Percentiles rank a stretch among this genome's conserved stretches.
Conservation (phyloP, 2,888 invertebrate species). For the Eristalis pertinax region DNA sequence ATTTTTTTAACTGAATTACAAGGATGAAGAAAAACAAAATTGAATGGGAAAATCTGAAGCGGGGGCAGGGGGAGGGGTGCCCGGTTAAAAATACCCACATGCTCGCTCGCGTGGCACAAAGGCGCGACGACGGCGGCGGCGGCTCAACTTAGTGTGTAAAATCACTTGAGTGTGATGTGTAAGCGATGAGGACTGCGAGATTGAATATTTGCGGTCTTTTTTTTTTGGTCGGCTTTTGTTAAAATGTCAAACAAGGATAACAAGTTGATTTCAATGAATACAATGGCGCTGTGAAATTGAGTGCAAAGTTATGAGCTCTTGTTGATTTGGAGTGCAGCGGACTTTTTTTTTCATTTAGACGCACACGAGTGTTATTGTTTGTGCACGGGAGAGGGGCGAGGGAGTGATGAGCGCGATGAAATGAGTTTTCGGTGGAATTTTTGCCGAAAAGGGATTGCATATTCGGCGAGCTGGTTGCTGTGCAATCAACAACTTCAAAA, state of each 20-base stretch:
- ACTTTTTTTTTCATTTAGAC: background rate
- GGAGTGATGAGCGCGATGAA: background rate
- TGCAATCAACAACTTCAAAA: background rate
- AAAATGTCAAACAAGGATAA: background rate
- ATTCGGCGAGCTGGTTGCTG: background rate
- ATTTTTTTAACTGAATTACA: constrained; percentile 21
- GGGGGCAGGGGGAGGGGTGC: background rate
- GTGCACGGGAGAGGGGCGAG: background rate
- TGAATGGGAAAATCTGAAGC: background rate
- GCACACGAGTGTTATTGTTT: background rate
- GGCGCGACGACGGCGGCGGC: background rate
- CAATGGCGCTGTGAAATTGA: background rate
- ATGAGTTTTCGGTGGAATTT: background rate
- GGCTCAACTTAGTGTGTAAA: background rate
- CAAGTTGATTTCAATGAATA: background rate
- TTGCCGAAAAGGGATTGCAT: background rate
- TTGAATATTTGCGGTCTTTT: background rate
- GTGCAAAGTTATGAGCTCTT: background rate
- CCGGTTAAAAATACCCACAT: background rate
- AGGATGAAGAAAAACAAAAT: constrained; percentile 1
- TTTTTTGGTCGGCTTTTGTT: background rate
- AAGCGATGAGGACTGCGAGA: background rate
- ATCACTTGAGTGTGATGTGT: constrained; percentile 4
- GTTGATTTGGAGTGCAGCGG: background rate
- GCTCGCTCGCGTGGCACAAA: background rate